Base-by-base conservation (phyloP, 2,797 vertebrate species). In the Orestias chungarensis region DNA sequence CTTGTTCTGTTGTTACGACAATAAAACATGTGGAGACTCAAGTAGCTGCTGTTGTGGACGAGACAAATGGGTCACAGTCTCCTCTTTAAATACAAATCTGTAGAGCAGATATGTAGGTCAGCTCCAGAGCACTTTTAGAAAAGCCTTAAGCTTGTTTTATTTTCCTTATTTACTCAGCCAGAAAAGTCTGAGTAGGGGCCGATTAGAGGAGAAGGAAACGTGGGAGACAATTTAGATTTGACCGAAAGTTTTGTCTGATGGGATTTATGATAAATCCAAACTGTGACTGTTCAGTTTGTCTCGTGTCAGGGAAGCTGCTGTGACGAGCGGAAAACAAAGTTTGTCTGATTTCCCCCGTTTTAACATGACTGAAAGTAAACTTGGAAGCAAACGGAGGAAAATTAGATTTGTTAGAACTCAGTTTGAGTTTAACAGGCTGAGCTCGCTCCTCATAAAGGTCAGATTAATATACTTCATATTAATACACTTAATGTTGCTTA, bases 1-100 rank as follows among this genome's bases (percentile, higher is more conserved):
- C 70, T 65, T 75, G 76, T 88, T 75, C 79, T 87, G 66, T 74
- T 81, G 76, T 88, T 88, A 64, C 25, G 74, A 71, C 64, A 85
- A 83, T 87, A 71, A 77, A 87, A 90, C 90, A 90, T 92, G 86
- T 91, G 91, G 86, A 88, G 76, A 31, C 74, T 75, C 71, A 59
- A 64, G 49, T 66, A 55, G 90, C 85, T 89, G 87, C 89, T 74
- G 85, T 74, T 84, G 85, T 73, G 78, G 84, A 71, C 71, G 54
- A 88, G 70, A 87, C 71, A 86, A 84, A 73, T 84, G 68, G 81
- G 73, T 80, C 84, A 70, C 31, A 49, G 80, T 70, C 70, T 75
- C 61, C 46, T 72, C 69, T 62, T 72, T 55, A 64, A 83, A 82
- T 40, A 38, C 31, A 79, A 78, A 77, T 79, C 69, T 80, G 68